Base-by-base conservation (phyloP, 2,797 vertebrate genomes). In the Alectoris magna region DNA sequence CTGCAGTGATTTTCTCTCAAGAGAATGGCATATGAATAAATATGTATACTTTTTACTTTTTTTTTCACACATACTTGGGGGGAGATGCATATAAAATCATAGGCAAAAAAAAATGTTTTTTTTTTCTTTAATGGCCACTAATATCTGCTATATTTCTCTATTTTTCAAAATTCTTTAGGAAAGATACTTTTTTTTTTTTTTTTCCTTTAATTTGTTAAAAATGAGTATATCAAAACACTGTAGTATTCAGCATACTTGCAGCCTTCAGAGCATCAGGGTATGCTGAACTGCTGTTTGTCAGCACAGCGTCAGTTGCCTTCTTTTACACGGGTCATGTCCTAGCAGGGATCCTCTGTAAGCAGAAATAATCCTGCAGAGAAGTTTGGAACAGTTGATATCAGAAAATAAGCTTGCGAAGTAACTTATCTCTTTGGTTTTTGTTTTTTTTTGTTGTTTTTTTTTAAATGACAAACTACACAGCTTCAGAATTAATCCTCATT, bases 401-500 rank as follows among this genome's bases (percentile, higher is more conserved):
- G 67, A 87, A 91, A 85, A 66, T 21, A 76, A 71, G 5, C 10
- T 6, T 22, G 22, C 8, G 88, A 77, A 83, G 49, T 56, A 53
- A 62, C 13, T 26, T 68, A 14, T 21, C 4, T 21, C 73, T 49
- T 49, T 26, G 12, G 13, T 49, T 49, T 49, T 24, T 24, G 6
- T 48, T 14, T 16, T 43, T 43, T 12, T 13, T 24, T 48, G 12
- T 49, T 5, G 6, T 11, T 48, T 11, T 48, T 48, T 48, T 49
- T 24, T 49, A 24, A 26, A 82, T 87, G 48, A 41, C n/a, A 23
- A 11, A 63, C 15, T 49, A 8, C 10, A 48, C 3, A 67, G 15
- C 13, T 49, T 64, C 78, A 14, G 38, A 87, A 91, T 85, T 41
- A 92, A 82, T 34, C 31, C n/a, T 76, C 26, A 62, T 83, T 83